Conservation (phyloP, 2,797 vertebrate genomes). For the Anguilla anguilla region DNA sequence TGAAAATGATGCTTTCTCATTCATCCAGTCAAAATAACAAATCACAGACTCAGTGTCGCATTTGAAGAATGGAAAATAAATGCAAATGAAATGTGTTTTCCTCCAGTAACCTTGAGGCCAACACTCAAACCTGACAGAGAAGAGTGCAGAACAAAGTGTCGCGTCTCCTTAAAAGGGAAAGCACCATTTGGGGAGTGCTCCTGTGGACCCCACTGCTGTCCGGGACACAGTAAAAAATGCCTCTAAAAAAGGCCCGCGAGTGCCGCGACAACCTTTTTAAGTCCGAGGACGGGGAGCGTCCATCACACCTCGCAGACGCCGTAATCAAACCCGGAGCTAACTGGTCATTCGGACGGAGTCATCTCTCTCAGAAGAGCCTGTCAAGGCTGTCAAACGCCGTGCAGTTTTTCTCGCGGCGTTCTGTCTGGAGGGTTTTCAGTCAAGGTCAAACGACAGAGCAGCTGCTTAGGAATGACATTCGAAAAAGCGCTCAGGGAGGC, state of each 20-base stretch:
- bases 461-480: not conserved
- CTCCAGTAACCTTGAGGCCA: not conserved
- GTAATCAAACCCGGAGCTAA: not conserved
- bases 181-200: not conserved
- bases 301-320: not conserved
- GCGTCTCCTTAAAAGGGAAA: not conserved
- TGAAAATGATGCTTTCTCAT: no score
- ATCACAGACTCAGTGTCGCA: not conserved
- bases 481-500: not conserved
- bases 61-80: not conserved
- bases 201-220: not conserved
- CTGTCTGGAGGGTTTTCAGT: not conserved
- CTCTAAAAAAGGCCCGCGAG: not conserved
- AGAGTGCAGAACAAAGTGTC: not conserved
- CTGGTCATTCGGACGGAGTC: not conserved
- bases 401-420: no score
- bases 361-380: not conserved
- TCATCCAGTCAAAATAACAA: not conserved
- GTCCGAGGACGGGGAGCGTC: not conserved
- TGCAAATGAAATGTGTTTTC: not conserved
- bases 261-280: not conserved
- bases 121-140: not conserved
- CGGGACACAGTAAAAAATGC: not conserved
- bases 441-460: not conserved
- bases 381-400: not conserved